Evolutionary conservation across 2,797 vertebrate species (phyloP).

Genomic region (Myotis daubentonii): DNA sequence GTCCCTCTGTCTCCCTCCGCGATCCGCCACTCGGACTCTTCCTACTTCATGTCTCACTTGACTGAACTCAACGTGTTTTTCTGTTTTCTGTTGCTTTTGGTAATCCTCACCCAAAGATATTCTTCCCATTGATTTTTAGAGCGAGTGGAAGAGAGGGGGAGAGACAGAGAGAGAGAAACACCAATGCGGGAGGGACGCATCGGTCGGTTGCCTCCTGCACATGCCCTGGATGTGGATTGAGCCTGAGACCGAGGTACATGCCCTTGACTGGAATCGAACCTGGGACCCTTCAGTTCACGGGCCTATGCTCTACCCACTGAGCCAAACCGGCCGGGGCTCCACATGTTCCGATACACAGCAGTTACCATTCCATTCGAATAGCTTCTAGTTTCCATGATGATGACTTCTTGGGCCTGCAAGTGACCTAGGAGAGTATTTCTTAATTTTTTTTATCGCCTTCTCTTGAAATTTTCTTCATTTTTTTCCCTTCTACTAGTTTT

Average conservation of each 20-base stretch:
- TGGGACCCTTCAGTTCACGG: no score
- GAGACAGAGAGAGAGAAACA: no score
- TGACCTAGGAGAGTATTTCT: not conserved
- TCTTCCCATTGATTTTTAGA: no score
- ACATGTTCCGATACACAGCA: not conserved
- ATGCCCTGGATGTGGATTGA: no score
- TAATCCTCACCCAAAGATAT: no score
- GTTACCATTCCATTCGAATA: not conserved
- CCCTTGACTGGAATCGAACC: no score
- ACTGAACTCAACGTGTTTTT: not conserved
- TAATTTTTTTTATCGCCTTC: not conserved
- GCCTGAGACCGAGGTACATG: no score
- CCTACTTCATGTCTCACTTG: not conserved
- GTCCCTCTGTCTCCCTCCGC: not conserved
- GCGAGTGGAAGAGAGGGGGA: no score
- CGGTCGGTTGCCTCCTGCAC: no score
- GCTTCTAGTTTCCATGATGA: not conserved
- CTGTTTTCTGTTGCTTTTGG: no score
- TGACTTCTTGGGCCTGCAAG: not conserved
- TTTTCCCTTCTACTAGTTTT: not conserved
- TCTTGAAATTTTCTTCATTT: not conserved
- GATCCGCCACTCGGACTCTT: not conserved
- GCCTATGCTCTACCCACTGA: no score
- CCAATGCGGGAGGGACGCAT: no score
- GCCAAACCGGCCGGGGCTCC: not conserved